Conservation (phyloP, 2,888 invertebrate genomes). For the Limnephilus rhombicus region DNA sequence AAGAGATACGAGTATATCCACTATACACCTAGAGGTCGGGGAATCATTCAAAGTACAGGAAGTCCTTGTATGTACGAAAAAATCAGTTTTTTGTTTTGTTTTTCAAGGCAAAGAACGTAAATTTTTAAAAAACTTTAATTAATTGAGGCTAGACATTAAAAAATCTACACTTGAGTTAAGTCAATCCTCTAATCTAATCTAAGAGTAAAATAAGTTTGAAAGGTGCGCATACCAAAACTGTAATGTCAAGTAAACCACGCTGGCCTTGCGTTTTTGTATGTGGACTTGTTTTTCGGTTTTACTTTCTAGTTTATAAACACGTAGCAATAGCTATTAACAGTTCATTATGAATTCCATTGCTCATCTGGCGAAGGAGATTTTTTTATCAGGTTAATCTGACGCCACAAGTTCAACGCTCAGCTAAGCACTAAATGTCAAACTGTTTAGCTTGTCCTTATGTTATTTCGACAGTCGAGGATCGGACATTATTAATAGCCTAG, state of each 20-base stretch:
- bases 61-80: not conserved
- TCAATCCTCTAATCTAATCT: not conserved
- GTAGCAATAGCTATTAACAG: not conserved
- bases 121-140: not conserved
- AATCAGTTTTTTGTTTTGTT: not conserved
- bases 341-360: not conserved
- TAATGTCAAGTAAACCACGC: not conserved
- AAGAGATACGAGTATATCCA: not conserved
- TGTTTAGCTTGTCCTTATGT: not conserved
- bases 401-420: not conserved
- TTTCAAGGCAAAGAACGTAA: not conserved
- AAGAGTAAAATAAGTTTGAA: not conserved
- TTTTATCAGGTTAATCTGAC: not conserved
- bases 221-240: not conserved
- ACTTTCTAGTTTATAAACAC: not conserved
- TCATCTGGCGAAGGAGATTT: not conserved
- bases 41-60: not conserved
- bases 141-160: not conserved
- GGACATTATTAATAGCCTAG: too few relatives aligned
- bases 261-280: not conserved
- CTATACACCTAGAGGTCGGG: not conserved
- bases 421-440: not conserved
- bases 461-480: not conserved
- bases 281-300: not conserved
- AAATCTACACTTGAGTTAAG: not conserved